Percentiles rank a stretch among this genome's conserved stretches.
Evolutionary conservation across 2,113 vertebrate species (phyloP).

Genomic region (Notarius lentiginosus): DNA sequence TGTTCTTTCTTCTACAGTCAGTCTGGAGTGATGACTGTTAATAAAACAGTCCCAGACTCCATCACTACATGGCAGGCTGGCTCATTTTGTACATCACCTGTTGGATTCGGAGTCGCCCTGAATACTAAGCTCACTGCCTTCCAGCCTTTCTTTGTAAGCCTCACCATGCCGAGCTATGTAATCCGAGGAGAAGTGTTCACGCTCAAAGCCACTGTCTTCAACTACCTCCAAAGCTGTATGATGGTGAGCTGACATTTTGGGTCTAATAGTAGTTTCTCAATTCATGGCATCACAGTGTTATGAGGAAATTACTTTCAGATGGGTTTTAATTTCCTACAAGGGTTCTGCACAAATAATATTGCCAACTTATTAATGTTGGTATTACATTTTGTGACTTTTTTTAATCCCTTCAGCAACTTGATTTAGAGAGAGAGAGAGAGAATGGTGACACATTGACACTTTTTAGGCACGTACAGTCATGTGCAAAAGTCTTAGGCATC

Average conservation of each 20-base stretch:
- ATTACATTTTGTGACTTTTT: background rate
- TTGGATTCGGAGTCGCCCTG: slow-evolving; percentile 81
- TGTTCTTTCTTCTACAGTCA: background rate
- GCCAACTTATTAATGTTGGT: background rate
- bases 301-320: background rate
- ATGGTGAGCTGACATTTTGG: slow-evolving; percentile 66
- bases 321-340: background rate
- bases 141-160: slow-evolving; percentile 83
- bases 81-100: slow-evolving; percentile 79
- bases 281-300: background rate
- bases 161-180: slow-evolving; percentile 79
- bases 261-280: background rate
- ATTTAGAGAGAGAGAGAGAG: no score
- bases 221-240: slow-evolving; percentile 82
- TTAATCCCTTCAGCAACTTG: background rate
- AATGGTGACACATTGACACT: background rate
- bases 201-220: slow-evolving; percentile 81
- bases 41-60: slow-evolving; percentile 78
- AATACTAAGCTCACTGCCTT: slow-evolving; percentile 68
- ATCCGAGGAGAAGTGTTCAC: slow-evolving; percentile 66
- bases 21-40: background rate
- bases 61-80: slow-evolving; percentile 85
- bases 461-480: background rate
- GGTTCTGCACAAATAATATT: background rate
- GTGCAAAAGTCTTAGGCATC: no score